Percentiles rank a stretch among this genome's conserved stretches.
phyloP scores from a whole-genome alignment of 2,888 invertebrate species.

The Andrena trimmerana region DNA sequence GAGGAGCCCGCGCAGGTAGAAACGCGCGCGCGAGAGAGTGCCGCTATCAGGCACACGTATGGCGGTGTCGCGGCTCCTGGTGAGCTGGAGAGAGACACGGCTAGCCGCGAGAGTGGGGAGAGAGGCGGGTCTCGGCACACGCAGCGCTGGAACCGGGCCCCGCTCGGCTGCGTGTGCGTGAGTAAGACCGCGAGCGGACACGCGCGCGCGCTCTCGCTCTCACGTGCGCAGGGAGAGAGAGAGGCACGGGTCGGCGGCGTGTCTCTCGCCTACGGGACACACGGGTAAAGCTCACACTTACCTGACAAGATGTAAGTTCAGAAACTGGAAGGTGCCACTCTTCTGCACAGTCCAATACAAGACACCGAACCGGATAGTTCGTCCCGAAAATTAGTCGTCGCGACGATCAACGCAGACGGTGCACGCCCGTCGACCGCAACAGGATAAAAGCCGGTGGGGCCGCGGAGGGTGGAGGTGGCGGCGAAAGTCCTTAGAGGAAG shows the following conservation, averaged over 20 bases:
- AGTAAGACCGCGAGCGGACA: conserved; percentile 44
- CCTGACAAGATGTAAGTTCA: conserved; percentile 85
- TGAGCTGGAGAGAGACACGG: background rate
- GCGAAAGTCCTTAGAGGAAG: background rate
- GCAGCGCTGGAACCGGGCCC: conserved; percentile 28
- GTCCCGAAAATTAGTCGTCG: conserved; percentile 73
- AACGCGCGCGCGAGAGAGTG: conserved; percentile 41
- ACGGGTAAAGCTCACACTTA: conserved; percentile 84
- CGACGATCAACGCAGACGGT: background rate
- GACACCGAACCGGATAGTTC: conserved; percentile 85
- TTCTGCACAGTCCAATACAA: conserved; percentile 85
- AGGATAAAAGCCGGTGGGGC: background rate
- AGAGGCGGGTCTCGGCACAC: conserved; percentile 71
- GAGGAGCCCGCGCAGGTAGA: conserved; percentile 31
- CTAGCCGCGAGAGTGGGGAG: conserved; percentile 59
- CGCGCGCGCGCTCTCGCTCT: conserved; percentile 10
- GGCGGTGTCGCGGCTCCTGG: conserved; percentile 54
- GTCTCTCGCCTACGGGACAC: conserved; percentile 66
- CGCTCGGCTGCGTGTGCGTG: conserved; percentile 9
- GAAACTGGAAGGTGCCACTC: conserved; percentile 84
- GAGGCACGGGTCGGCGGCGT: conserved; percentile 1
- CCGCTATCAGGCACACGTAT: conserved; percentile 67
- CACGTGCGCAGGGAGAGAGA: no score
- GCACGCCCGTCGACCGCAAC: background rate
- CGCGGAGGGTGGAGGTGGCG: conserved; percentile 24